Evolutionary conservation across 2,888 invertebrate species (phyloP).

Genomic region (Eupithecia dodoneata): DNA sequence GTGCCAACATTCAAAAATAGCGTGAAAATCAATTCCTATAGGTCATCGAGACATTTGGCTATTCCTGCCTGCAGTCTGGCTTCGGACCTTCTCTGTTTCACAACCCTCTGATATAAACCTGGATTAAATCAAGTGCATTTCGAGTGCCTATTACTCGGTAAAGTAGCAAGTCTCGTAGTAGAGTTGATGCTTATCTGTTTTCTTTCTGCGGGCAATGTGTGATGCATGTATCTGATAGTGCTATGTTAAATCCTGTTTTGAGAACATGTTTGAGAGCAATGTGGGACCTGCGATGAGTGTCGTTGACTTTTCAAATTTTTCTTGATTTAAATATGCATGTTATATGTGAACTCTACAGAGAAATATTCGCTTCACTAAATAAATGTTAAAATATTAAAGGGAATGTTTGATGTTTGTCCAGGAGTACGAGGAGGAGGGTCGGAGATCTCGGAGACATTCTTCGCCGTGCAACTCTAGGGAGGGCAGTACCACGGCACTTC

Average conservation of each 20-base stretch:
- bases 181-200: slow-evolving; percentile 43
- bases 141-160: slow-evolving; percentile 14
- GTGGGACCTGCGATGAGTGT: slow-evolving; percentile 11
- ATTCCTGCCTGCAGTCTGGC: slow-evolving; percentile 67
- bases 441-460: slow-evolving; percentile 86
- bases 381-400: slow-evolving; percentile 13
- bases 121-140: slow-evolving; percentile 19
- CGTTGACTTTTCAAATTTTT: slow-evolving; percentile 14
- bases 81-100: slow-evolving; percentile 62
- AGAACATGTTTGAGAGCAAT: slow-evolving; percentile 32
- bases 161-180: slow-evolving; percentile 36
- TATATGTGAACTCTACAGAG: background rate
- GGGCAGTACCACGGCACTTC: slow-evolving; percentile 86
- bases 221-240: slow-evolving; percentile 55
- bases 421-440: slow-evolving; percentile 88
- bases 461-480: slow-evolving; percentile 88
- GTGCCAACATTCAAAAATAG: slow-evolving; percentile 78
- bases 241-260: slow-evolving; percentile 47
- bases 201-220: slow-evolving; percentile 58
- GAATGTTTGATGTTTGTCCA: slow-evolving; percentile 57
- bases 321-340: slow-evolving; percentile 20
- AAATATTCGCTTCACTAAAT: slow-evolving; percentile 9
- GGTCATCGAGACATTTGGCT: slow-evolving; percentile 59
- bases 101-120: slow-evolving; percentile 52
- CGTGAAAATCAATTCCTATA: slow-evolving; percentile 74